These are phyloP conservation scores for Carassius auratus DNA, from an alignment of 2,113 vertebrate species.

Conservation along the genomic window DNA sequence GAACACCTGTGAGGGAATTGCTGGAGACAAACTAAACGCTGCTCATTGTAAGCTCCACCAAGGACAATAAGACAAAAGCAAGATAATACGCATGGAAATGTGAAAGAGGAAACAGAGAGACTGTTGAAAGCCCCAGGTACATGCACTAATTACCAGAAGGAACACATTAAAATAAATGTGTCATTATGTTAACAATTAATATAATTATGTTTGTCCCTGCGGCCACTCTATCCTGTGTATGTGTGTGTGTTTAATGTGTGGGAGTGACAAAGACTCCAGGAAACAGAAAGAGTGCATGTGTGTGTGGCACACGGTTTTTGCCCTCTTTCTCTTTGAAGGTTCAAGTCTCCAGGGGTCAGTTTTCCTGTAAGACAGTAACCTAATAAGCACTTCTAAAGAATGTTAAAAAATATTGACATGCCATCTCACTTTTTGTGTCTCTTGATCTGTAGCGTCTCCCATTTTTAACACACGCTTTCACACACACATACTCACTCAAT, in stretches of 20 bases:
- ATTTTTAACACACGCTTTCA: conserved; percentile 27
- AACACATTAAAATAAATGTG: conserved; percentile 78
- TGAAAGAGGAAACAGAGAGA: conserved; percentile 47
- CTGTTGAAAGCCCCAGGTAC: conserved; percentile 65
- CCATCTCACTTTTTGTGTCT: conserved; percentile 33
- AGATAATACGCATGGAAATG: conserved; percentile 63
- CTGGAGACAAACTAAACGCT: conserved; percentile 62
- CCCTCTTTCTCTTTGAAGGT: background rate
- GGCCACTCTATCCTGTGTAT: conserved; percentile 48
- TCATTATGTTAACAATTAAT: conserved; percentile 81
- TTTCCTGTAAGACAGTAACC: conserved; percentile 49
- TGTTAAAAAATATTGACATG: conserved; percentile 51
- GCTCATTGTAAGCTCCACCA: conserved; percentile 63
- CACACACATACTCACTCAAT: conserved; percentile 46
- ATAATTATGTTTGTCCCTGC: conserved; percentile 71
- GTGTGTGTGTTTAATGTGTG: conserved; percentile 45
- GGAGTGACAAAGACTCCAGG: conserved; percentile 25
- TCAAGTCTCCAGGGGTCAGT: conserved; percentile 48
- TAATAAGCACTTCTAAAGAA: conserved; percentile 56
- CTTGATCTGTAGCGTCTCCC: conserved; percentile 30
- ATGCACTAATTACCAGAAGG: conserved; percentile 74
- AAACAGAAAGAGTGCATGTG: conserved; percentile 34
- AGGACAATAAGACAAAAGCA: conserved; percentile 60
- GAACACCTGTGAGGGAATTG: conserved; percentile 64
- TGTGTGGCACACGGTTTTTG: background rate